Conservation (phyloP, 2,113 vertebrate genomes). For the Donacobius atricapilla region DNA sequence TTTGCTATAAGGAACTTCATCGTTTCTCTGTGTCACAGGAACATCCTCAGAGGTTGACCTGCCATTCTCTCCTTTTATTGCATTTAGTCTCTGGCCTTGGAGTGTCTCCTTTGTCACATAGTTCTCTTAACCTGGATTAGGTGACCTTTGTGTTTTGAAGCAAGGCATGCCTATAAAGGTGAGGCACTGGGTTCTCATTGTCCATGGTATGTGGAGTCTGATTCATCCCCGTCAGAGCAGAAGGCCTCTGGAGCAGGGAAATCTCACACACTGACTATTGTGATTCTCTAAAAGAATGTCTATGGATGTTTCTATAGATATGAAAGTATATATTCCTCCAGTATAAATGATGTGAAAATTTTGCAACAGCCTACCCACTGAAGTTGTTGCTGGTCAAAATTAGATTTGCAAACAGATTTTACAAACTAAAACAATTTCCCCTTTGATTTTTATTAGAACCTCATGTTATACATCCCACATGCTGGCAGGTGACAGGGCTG, state of each 20-base stretch:
- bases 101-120: background rate
- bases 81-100: background rate
- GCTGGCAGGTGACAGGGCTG: background rate
- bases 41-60: background rate
- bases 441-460: background rate
- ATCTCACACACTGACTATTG: background rate
- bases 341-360: constrained; percentile 24
- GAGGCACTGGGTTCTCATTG: background rate
- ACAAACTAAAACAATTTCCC: background rate
- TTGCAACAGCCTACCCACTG: constrained; percentile 29
- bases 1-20: background rate
- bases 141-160: background rate
- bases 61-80: background rate
- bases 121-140: background rate
- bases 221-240: background rate
- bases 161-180: background rate
- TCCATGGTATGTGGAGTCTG: background rate
- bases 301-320: constrained; percentile 35
- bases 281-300: constrained; percentile 18
- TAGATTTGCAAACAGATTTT: constrained; percentile 24
- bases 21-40: background rate
- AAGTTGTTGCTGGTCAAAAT: constrained; percentile 30
- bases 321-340: constrained; percentile 28
- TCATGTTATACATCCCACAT: background rate
- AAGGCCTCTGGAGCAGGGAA: background rate